Percentiles rank a stretch among this genome's conserved stretches.
Conservation (phyloP, 2,888 invertebrate species). For the Acholoe squamosa region DNA sequence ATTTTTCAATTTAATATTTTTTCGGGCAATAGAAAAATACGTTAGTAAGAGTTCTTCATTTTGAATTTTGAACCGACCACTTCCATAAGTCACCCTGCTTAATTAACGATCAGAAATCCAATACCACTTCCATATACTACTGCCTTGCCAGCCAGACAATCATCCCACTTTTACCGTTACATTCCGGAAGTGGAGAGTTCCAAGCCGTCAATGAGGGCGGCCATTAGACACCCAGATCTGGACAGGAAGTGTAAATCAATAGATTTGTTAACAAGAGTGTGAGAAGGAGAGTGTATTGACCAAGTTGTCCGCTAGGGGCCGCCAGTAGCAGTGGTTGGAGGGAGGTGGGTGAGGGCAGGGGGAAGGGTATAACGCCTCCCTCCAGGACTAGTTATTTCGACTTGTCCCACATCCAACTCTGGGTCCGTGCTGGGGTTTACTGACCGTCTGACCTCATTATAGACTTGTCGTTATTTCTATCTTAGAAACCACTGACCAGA, state of each 20-base stretch:
- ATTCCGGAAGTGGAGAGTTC: constrained; percentile 31
- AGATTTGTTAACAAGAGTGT: constrained; percentile 46
- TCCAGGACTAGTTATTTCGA: constrained; percentile 1
- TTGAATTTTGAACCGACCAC: background rate
- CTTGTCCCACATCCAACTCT: background rate
- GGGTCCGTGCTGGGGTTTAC: background rate
- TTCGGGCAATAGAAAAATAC: no score
- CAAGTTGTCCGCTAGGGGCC: background rate
- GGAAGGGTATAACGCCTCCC: background rate
- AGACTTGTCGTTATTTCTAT: background rate
- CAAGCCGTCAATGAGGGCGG: background rate
- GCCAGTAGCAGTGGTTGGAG: background rate
- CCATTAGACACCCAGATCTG: background rate
- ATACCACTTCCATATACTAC: background rate
- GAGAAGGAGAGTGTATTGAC: constrained; percentile 40
- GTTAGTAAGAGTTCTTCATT: no score
- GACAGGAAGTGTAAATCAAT: constrained; percentile 34
- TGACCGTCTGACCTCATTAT: background rate
- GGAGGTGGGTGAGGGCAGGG: constrained; percentile 1
- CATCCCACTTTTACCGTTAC: background rate
- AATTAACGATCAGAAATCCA: constrained; percentile 23
- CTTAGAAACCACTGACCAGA: no score
- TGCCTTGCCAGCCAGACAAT: background rate
- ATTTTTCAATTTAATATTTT: no score
- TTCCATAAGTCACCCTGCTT: background rate